A percentile compares a stretch with the other conserved stretches of the same genome.
phyloP scores from a whole-genome alignment of 2,888 invertebrate genomes.

The Chymomyza caudatula region DNA sequence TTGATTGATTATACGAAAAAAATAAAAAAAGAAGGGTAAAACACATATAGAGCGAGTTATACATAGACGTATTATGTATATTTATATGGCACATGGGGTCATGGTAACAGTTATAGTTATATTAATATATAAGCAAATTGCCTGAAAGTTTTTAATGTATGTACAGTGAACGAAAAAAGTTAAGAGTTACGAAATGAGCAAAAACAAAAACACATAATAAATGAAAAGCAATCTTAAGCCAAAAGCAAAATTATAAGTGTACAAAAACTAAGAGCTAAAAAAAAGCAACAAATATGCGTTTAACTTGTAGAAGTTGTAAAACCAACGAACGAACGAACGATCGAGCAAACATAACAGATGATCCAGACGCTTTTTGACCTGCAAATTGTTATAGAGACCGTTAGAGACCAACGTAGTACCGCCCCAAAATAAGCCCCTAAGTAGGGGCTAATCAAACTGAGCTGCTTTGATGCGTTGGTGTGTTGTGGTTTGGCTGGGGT shows the following conservation, averaged over 20 bases:
- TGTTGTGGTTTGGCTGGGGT: neutral
- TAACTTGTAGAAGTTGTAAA: neutral
- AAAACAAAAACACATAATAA: neutral
- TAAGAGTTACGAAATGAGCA: neutral
- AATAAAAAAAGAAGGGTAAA: neutral
- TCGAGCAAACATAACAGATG: neutral
- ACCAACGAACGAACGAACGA: neutral
- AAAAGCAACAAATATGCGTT: neutral
- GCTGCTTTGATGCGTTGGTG: neutral
- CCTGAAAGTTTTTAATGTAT: neutral
- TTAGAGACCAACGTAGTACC: neutral
- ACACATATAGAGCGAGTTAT: conserved; percentile 1
- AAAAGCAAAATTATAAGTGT: neutral
- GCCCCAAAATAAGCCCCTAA: neutral
- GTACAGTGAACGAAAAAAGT: neutral
- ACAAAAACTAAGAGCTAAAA: neutral
- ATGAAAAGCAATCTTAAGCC: neutral
- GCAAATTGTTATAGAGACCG: too few relatives aligned
- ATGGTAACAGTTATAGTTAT: neutral
- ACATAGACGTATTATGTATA: conserved; percentile 6
- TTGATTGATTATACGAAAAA: neutral
- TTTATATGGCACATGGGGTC: neutral
- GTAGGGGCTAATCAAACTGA: neutral
- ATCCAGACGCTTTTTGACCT: neutral
- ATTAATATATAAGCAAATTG: neutral